phyloP scores from a whole-genome alignment of 2,113 vertebrate species.

The Lampris megalopsis region DNA sequence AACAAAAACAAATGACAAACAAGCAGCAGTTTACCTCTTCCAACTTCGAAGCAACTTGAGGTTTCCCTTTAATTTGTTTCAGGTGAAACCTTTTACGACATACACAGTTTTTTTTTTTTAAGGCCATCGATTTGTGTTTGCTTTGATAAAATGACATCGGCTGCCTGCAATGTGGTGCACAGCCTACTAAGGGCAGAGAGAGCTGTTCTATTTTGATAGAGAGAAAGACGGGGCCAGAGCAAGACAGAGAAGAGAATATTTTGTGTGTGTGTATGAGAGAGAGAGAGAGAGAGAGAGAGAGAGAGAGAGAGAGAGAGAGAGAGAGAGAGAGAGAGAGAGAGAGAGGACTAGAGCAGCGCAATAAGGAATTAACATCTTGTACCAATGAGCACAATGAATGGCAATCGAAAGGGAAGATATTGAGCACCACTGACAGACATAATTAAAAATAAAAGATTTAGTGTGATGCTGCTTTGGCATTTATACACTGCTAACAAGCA shows the following conservation, averaged over 20 bases:
- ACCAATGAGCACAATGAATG: neutral
- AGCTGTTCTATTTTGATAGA: neutral
- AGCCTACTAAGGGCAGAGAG: neutral
- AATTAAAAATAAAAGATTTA: conserved; percentile 9
- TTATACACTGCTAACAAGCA: conserved; percentile 5
- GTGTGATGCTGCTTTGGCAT: conserved; percentile 3
- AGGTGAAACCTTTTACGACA: neutral
- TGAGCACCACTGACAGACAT: conserved; percentile 5
- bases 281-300: neutral
- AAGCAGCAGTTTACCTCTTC: too few relatives aligned
- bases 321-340: neutral
- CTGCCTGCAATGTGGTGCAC: neutral
- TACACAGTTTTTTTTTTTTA: neutral
- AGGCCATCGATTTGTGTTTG: neutral
- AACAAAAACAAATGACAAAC: too few relatives aligned
- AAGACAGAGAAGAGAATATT: neutral
- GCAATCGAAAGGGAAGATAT: neutral
- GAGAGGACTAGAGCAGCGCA: neutral
- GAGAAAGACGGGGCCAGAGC: neutral
- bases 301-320: neutral
- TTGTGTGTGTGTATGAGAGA: neutral
- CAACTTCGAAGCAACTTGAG: too few relatives aligned
- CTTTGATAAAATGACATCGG: neutral
- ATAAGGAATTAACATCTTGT: conserved; percentile 5
- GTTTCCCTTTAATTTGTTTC: too few relatives aligned